Conservation (phyloP, 30 jellyfish, hydroid and myxozoan genomes). For the Turritopsis dohrnii region DNA sequence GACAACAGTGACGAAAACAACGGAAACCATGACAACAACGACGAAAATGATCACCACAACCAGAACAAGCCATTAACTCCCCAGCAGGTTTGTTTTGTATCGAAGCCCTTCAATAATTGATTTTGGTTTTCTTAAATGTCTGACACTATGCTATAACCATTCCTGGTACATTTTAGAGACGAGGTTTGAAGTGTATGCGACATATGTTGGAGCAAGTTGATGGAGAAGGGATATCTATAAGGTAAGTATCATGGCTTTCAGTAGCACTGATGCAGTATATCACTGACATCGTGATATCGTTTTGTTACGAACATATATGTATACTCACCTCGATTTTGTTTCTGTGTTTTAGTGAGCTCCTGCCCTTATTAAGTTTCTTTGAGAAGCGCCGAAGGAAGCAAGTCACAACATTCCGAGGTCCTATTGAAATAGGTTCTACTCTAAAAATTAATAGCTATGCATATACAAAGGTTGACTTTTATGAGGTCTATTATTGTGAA, state of each 20-base stretch:
- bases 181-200: constrained; percentile 67
- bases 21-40: background rate
- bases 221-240: constrained; percentile 82
- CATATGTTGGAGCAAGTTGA: constrained; percentile 60
- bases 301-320: too few relatives aligned
- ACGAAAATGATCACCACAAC: constrained; percentile 4
- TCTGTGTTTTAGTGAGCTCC: constrained; percentile 48
- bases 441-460: constrained; percentile 77
- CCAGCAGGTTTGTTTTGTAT: background rate
- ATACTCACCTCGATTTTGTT: too few relatives aligned
- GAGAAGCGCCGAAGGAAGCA: constrained; percentile 79
- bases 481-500: too few relatives aligned
- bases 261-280: too few relatives aligned
- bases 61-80: constrained; percentile 46
- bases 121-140: too few relatives aligned
- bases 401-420: constrained; percentile 91
- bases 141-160: too few relatives aligned
- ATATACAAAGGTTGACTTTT: constrained; percentile 71
- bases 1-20: constrained; percentile 6
- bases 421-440: constrained; percentile 76
- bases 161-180: constrained; percentile 38
- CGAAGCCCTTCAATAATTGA: background rate
- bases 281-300: too few relatives aligned
- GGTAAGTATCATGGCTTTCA: constrained; percentile 23
- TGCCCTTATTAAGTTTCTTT: constrained; percentile 84